Conservation (phyloP, 2,113 vertebrate genomes). For the Paratilapia polleni region DNA sequence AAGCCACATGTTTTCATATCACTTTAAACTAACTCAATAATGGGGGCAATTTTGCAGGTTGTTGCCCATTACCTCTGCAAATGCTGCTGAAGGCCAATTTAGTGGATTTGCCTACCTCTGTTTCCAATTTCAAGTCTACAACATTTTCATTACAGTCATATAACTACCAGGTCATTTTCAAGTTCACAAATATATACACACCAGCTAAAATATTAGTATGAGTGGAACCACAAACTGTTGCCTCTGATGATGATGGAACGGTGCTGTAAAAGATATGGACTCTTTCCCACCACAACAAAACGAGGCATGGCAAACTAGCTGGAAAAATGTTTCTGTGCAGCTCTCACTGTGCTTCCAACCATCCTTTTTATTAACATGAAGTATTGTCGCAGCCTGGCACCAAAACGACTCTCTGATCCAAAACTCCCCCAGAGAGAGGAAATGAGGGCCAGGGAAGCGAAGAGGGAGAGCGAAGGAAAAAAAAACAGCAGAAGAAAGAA, state of each 20-base stretch:
- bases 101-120: background rate
- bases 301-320: slow-evolving; percentile 38
- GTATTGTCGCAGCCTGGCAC: slow-evolving; percentile 59
- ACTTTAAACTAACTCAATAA: slow-evolving; percentile 52
- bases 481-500: slow-evolving; percentile 18
- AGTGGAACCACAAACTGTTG: slow-evolving; percentile 5
- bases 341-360: slow-evolving; percentile 57
- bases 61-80: background rate
- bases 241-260: slow-evolving; percentile 47
- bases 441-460: slow-evolving; percentile 41
- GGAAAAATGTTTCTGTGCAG: slow-evolving; percentile 33
- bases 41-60: slow-evolving; percentile 25
- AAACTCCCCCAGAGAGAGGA: slow-evolving; percentile 60
- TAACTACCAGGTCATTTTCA: slow-evolving; percentile 8
- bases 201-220: slow-evolving; percentile 10
- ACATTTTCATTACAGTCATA: slow-evolving; percentile 1
- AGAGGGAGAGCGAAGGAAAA: background rate
- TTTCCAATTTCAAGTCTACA: slow-evolving; percentile 22
- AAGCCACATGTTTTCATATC: slow-evolving; percentile 27
- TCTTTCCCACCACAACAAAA: slow-evolving; percentile 49
- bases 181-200: slow-evolving; percentile 17
- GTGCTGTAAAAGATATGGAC: slow-evolving; percentile 26
- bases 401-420: slow-evolving; percentile 62
- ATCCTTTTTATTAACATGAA: slow-evolving; percentile 70
- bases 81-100: slow-evolving; percentile 20